These are phyloP conservation scores for Drosophila hamatofila DNA, from an alignment of 2,888 invertebrate species.

Conservation along the genomic window DNA sequence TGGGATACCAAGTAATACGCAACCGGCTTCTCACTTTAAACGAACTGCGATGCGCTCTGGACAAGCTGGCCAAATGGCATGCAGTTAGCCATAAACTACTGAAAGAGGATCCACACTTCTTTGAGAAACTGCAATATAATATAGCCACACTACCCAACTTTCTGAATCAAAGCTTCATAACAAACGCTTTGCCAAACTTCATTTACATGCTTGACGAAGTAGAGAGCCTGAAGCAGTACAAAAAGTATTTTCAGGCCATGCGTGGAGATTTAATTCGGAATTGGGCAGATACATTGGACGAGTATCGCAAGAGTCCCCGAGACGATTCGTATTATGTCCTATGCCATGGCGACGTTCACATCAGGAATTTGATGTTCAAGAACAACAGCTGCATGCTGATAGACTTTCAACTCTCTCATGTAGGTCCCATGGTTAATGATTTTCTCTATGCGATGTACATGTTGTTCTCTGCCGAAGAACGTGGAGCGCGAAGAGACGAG, in stretches of 20 bases:
- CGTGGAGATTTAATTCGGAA: slow-evolving; percentile 33
- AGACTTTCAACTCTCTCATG: slow-evolving; percentile 68
- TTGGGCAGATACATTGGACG: slow-evolving; percentile 23
- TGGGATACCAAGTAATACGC: slow-evolving; percentile 37
- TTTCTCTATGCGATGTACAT: slow-evolving; percentile 66
- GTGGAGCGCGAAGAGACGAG: slow-evolving; percentile 47
- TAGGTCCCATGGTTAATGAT: slow-evolving; percentile 65
- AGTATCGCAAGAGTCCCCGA: slow-evolving; percentile 51
- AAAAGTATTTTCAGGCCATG: slow-evolving; percentile 52
- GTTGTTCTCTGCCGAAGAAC: slow-evolving; percentile 58
- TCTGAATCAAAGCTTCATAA: slow-evolving; percentile 39
- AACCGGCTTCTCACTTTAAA: slow-evolving; percentile 21
- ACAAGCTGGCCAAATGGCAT: slow-evolving; percentile 69
- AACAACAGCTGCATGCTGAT: slow-evolving; percentile 60
- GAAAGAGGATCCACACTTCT: slow-evolving; percentile 18
- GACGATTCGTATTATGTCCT: slow-evolving; percentile 59
- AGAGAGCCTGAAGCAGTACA: slow-evolving; percentile 48
- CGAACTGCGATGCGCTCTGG: slow-evolving; percentile 23
- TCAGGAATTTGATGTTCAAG: slow-evolving; percentile 73
- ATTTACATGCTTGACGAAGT: slow-evolving; percentile 49
- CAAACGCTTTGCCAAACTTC: slow-evolving; percentile 54
- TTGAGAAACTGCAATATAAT: slow-evolving; percentile 24
- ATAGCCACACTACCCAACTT: slow-evolving; percentile 34
- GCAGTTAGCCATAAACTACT: slow-evolving; percentile 39
- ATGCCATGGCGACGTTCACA: slow-evolving; percentile 75